Evolutionary conservation across 1,140 invertebrate genomes (phyloP), one percentile per base, ranked within the genome.

Genomic region (Tyrophagus putrescentiae): DNA sequence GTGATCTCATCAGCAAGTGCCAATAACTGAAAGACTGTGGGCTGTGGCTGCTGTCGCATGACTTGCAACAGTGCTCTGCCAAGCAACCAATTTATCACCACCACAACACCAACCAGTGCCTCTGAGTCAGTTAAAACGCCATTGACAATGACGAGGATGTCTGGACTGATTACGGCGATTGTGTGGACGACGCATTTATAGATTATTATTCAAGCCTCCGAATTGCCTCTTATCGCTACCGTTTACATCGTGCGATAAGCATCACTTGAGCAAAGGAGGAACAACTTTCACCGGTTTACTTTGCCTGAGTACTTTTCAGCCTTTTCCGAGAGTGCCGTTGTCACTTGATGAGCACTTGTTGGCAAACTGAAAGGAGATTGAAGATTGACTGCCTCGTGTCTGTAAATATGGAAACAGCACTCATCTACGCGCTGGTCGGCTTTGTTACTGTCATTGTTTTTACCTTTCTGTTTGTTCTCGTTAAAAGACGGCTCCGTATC

Each of bases 371-470:
- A 39, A 13, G 36, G 13, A 13, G 13, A 13, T 13, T 39, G 21
- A 39, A 39, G 21, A 13, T 39, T 21, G 36, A 13, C 21, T 13
- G 42, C 13, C 53, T 21, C 25, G 39, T 28, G 39, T 31, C 34
- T 33, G n/a, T 61, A 83, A 68, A 85, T 83, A 48, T 48, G 45
- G 45, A 6, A 18, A 48, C 45, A 11, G 9, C 7, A 18, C 28
- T 48, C 21, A 48, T 48, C 45, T 48, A 48, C 28, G 53, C 28
- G 5, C 9, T 36, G 16, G 18, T 33, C 13, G 32, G 1, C 16
- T 9, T 33, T 57, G n/a, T 36, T n/a, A 21, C 21, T 48, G 7
- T 21, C 7, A 7, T 48, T 7, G 45, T 48, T 48, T 21, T 29
- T 29, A 48, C 18, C 21, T 21, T 21, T 7, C 7, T 48, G 45